phyloP scores from a whole-genome alignment of 2,888 invertebrate genomes.

The Carterocephalus palaemon region DNA sequence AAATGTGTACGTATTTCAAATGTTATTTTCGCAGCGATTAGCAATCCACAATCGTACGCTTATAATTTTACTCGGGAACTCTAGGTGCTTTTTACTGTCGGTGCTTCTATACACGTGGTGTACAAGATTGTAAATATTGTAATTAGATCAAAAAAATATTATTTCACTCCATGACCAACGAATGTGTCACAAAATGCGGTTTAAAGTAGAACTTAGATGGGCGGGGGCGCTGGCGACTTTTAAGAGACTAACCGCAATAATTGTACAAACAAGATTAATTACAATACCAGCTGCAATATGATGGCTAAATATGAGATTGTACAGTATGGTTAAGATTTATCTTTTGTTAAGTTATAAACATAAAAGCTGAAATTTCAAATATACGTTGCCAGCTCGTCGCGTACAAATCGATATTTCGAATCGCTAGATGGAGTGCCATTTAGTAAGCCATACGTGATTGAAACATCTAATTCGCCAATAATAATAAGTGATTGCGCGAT shows the following conservation, averaged over 20 bases:
- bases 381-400: slow-evolving; percentile 12
- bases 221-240: slow-evolving; percentile 24
- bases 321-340: slow-evolving; percentile 5
- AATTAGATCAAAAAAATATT: slow-evolving; percentile 60
- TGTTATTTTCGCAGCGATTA: slow-evolving; percentile 50
- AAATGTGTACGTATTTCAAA: slow-evolving; percentile 40
- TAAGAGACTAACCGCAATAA: slow-evolving; percentile 11
- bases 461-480: too few species aligned
- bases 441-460: slow-evolving; percentile 13
- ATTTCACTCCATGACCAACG: slow-evolving; percentile 64
- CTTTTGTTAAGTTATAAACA: too few species aligned
- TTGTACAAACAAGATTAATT: slow-evolving; percentile 13
- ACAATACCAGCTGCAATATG: neutral
- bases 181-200: slow-evolving; percentile 53
- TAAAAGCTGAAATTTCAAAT: slow-evolving; percentile 9
- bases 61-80: slow-evolving; percentile 71
- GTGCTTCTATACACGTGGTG: slow-evolving; percentile 75
- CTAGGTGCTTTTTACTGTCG: slow-evolving; percentile 77
- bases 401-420: slow-evolving; percentile 7
- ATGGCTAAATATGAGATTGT: slow-evolving; percentile 3
- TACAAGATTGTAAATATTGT: slow-evolving; percentile 74
- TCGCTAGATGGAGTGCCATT: slow-evolving; percentile 15
- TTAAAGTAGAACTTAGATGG: slow-evolving; percentile 10
- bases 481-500: neutral
- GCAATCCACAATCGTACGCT: slow-evolving; percentile 63